A percentile compares a stretch with the other conserved stretches of the same genome.
phyloP scores from a whole-genome alignment of 2,113 vertebrate species.

The Muscicapa adusta region DNA sequence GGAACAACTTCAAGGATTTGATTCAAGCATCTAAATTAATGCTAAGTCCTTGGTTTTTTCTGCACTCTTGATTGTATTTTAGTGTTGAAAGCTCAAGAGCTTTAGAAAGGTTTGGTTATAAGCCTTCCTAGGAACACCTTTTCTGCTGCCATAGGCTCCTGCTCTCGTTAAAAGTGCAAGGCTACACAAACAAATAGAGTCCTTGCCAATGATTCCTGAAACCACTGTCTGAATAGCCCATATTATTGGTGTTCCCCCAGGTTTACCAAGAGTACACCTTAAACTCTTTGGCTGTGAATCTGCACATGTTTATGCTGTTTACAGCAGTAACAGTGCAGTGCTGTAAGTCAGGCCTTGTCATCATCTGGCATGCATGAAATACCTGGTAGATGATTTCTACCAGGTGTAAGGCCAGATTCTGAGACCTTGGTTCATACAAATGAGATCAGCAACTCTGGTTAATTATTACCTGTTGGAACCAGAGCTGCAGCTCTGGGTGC shows the following conservation, averaged over 20 bases:
- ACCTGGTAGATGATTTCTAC: not conserved
- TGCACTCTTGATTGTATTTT: not conserved
- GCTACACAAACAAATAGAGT: not conserved
- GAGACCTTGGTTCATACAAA: not conserved
- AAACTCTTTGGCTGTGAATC: not conserved
- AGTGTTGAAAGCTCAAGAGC: not conserved
- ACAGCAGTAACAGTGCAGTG: not conserved
- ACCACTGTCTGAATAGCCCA: not conserved
- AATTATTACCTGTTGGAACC: not conserved
- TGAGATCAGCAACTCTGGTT: not conserved
- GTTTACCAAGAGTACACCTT: not conserved
- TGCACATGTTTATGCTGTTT: not conserved
- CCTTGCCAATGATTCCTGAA: not conserved
- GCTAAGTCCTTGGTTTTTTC: not conserved
- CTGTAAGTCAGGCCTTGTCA: not conserved
- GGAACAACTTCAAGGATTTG: constrained; percentile 31
- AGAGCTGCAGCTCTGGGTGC: not conserved
- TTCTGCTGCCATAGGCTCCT: not conserved
- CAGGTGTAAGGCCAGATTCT: not conserved
- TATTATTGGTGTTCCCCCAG: not conserved
- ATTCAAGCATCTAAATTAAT: not conserved
- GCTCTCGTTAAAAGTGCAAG: not conserved
- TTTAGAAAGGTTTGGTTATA: not conserved
- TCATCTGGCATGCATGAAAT: not conserved
- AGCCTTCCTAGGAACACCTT: not conserved